Percentiles rank a stretch among this genome's conserved stretches.
Evolutionary conservation across 2,888 invertebrate species (phyloP).

Genomic region (Eupithecia subumbrata): DNA sequence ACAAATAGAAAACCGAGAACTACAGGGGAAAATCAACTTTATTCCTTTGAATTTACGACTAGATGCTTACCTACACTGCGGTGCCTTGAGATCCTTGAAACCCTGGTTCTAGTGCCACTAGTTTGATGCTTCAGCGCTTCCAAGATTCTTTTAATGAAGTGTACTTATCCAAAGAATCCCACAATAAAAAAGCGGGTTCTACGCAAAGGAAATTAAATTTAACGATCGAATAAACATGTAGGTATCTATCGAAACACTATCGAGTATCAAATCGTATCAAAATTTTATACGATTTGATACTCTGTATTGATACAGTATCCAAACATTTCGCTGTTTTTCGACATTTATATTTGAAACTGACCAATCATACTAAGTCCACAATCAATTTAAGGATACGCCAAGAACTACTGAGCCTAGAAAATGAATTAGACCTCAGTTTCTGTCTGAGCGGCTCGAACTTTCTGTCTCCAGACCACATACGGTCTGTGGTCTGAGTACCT

Average conservation of each 20-base stretch:
- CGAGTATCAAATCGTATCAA: no score
- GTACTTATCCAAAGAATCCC: not conserved
- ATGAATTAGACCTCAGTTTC: no score
- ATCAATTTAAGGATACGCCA: not conserved
- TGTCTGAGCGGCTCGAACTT: no score
- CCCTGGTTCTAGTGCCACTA: conserved; percentile 37
- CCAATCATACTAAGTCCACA: not conserved
- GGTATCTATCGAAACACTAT: not conserved
- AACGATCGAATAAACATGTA: not conserved
- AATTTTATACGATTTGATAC: no score
- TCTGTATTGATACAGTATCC: not conserved
- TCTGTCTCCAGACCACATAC: not conserved
- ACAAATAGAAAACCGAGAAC: not conserved
- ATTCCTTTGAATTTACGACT: not conserved
- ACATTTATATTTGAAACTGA: not conserved
- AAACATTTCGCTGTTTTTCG: not conserved
- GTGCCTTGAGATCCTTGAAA: not conserved
- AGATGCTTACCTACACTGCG: not conserved
- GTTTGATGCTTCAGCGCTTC: conserved; percentile 55
- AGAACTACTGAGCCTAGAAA: no score
- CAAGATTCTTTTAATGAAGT: conserved; percentile 57
- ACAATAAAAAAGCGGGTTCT: not conserved
- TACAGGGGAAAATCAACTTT: not conserved
- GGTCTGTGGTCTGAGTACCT: not conserved
- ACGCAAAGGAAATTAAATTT: not conserved